These are phyloP conservation scores for Pollenia griseotomentosa DNA, from an alignment of 2,888 invertebrate genomes.

Conservation along the genomic window DNA sequence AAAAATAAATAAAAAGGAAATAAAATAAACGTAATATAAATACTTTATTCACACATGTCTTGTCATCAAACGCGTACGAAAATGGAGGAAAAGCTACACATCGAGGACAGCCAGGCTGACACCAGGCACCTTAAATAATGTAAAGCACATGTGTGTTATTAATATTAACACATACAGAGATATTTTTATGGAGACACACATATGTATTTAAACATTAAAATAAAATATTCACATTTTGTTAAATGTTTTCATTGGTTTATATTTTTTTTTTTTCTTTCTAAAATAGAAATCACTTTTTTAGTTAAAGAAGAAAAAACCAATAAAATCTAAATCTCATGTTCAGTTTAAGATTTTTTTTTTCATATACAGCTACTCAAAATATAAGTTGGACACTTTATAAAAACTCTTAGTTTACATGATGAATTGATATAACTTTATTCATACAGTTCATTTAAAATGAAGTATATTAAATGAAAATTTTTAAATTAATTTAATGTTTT, in stretches of 20 bases:
- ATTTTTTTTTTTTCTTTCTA: constrained; percentile 1
- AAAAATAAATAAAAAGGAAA: constrained; percentile 19
- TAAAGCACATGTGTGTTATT: constrained; percentile 43
- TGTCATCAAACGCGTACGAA: neutral
- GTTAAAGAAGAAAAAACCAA: constrained; percentile 22
- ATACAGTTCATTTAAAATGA: too few relatives aligned
- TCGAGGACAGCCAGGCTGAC: neutral
- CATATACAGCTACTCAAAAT: too few relatives aligned
- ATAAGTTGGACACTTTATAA: too few relatives aligned
- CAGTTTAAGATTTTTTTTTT: neutral
- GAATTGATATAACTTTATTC: too few relatives aligned
- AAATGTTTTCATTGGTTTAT: constrained; percentile 36
- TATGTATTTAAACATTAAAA: constrained; percentile 15
- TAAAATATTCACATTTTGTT: constrained; percentile 49
- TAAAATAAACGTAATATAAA: constrained; percentile 46
- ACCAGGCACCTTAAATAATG: constrained; percentile 11
- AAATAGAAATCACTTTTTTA: constrained; percentile 23
- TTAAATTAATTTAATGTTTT: too few relatives aligned
- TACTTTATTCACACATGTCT: constrained; percentile 58
- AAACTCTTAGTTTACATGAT: too few relatives aligned
- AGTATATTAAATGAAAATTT: too few relatives aligned
- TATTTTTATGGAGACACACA: neutral
- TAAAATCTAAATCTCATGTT: constrained; percentile 44
- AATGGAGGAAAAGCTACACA: neutral
- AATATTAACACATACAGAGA: constrained; percentile 1